A percentile compares a stretch with the other conserved stretches of the same genome.
Conservation (phyloP, 2,797 vertebrate genomes). For the Tinamus major region DNA sequence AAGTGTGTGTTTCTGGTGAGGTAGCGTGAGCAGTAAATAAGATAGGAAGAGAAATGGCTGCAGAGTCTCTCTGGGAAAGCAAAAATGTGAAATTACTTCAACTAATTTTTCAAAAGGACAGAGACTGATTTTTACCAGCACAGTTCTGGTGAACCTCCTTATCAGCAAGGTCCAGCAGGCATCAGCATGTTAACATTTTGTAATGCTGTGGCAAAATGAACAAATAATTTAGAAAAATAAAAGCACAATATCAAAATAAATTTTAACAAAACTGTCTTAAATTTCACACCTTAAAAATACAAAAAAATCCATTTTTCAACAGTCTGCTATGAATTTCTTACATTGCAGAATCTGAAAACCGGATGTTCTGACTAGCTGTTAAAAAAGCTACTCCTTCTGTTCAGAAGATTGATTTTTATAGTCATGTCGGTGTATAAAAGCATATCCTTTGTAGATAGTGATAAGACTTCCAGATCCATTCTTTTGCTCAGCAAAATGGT, state of each 20-base stretch:
- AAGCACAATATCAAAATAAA: not conserved
- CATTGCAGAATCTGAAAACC: not conserved
- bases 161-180: constrained; percentile 72
- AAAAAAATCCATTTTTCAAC: constrained; percentile 42
- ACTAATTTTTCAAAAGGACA: constrained; percentile 67
- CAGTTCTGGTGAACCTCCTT: constrained; percentile 55
- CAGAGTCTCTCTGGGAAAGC: constrained; percentile 51
- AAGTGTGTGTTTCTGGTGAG: not conserved
- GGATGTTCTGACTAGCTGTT: not conserved
- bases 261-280: constrained; percentile 8
- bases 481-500: constrained; percentile 56
- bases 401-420: constrained; percentile 34
- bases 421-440: constrained; percentile 19
- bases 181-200: constrained; percentile 49
- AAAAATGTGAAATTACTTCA: constrained; percentile 65
- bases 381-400: constrained; percentile 4
- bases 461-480: constrained; percentile 24
- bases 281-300: constrained; percentile 51
- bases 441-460: constrained; percentile 3
- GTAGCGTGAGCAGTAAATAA: constrained; percentile 36
- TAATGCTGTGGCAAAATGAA: constrained; percentile 59
- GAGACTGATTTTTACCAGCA: constrained; percentile 61
- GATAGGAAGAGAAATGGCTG: constrained; percentile 43
- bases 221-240: constrained; percentile 37
- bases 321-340: not conserved